Percentiles rank a stretch among this genome's conserved stretches.
Evolutionary conservation across 1,140 invertebrate genomes (phyloP).

Genomic region (Drosophila yakuba): DNA sequence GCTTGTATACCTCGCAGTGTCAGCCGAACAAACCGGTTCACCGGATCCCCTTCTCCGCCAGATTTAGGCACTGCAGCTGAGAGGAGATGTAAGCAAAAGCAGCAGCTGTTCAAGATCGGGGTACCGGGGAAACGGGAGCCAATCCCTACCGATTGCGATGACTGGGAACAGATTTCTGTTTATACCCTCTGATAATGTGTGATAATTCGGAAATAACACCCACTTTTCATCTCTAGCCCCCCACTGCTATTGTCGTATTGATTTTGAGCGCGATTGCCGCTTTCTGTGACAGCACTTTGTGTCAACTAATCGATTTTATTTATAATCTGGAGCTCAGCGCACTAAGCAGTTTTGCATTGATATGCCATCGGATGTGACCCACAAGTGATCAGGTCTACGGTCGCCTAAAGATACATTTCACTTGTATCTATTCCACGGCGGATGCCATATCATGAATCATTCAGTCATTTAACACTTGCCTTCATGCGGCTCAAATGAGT

Average conservation of each 20-base stretch:
- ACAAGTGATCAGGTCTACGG: constrained; percentile 8
- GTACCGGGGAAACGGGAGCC: constrained; percentile 1
- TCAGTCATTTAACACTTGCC: constrained; percentile 25
- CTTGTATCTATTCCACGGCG: constrained; percentile 11
- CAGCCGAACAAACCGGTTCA: constrained; percentile 65
- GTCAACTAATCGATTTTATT: constrained; percentile 14
- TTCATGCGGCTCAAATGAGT: constrained; percentile 5
- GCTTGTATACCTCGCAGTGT: constrained; percentile 18
- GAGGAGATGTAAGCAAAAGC: constrained; percentile 29
- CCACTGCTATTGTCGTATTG: constrained; percentile 12
- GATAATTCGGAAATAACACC: constrained; percentile 22
- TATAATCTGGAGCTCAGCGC: constrained; percentile 9
- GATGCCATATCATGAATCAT: constrained; percentile 22
- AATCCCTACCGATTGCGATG: constrained; percentile 11
- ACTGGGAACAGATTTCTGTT: constrained; percentile 33
- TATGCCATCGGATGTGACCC: constrained; percentile 25
- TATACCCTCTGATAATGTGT: constrained; percentile 26
- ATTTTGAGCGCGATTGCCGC: constrained; percentile 14
- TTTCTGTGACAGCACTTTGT: constrained; percentile 5
- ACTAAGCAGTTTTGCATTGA: constrained; percentile 12
- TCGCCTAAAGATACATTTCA: constrained; percentile 15
- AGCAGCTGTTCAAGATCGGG: constrained; percentile 46
- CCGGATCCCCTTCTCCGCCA: constrained; percentile 14
- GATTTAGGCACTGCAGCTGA: constrained; percentile 21
- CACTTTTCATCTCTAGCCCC: constrained; percentile 4